A percentile compares a stretch with the other conserved stretches of the same genome.
phyloP scores from a whole-genome alignment of 2,888 invertebrate genomes.

The Mayetiola destructor region DNA sequence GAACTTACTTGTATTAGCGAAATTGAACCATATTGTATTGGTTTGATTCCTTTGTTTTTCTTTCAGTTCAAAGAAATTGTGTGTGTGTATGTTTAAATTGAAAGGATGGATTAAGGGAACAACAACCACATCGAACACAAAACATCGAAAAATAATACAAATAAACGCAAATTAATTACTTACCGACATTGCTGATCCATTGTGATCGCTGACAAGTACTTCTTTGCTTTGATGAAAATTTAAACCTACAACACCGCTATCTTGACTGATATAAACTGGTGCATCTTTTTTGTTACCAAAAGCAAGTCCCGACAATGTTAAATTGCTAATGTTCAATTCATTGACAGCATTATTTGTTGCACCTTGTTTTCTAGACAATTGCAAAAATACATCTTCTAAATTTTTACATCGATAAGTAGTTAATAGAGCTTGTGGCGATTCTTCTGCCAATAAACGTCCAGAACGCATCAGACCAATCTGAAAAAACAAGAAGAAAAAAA shows the following conservation, averaged over 20 bases:
- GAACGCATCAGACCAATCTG: slow-evolving; percentile 92
- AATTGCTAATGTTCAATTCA: slow-evolving; percentile 45
- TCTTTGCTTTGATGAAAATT: slow-evolving; percentile 88
- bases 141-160: neutral
- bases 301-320: slow-evolving; percentile 65
- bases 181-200: slow-evolving; percentile 40
- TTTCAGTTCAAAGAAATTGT: too few species aligned
- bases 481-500: slow-evolving; percentile 18
- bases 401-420: slow-evolving; percentile 70
- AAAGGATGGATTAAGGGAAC: too few species aligned
- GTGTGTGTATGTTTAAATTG: too few species aligned
- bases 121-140: too few species aligned
- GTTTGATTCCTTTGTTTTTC: too few species aligned
- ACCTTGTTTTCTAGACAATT: slow-evolving; percentile 68
- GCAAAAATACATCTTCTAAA: slow-evolving; percentile 85
- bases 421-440: slow-evolving; percentile 70
- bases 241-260: slow-evolving; percentile 72
- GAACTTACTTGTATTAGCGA: too few species aligned
- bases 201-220: slow-evolving; percentile 61
- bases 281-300: slow-evolving; percentile 69
- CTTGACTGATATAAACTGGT: slow-evolving; percentile 70
- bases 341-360: slow-evolving; percentile 40
- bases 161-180: slow-evolving; percentile 16
- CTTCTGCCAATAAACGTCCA: slow-evolving; percentile 79
- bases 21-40: too few species aligned